Base-by-base conservation (phyloP, 2,888 invertebrate species). In the Caenorhabditis doughertyi region DNA sequence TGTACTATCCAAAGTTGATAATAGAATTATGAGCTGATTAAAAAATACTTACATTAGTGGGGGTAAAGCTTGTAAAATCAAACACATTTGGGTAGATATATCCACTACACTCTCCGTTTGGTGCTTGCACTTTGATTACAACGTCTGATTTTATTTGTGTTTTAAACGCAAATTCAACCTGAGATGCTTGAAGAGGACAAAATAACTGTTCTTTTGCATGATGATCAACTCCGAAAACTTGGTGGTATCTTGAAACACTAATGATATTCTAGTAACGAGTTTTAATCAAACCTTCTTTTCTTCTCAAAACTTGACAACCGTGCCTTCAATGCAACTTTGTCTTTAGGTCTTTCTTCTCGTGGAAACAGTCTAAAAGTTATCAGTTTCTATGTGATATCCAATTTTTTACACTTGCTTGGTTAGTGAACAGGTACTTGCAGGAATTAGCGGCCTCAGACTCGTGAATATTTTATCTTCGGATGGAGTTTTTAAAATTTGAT, bases 171-270 rank as follows among this genome's bases (percentile, higher is more conserved):
- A 85, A 62, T 53, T 85, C 85, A 1, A 85, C 81, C 60, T 85
- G 85, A 23, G 81, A 79, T 9, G 85, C 85, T 74, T 85, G 85
- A n/a, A 84, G 73, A 3, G 85, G 85, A 53, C 85, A 85, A 68
- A 85, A 85, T 3, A 85, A 58, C 53, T 84, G 84, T 47, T 82
- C 80, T 44, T 84, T 84, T 1, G 84, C 84, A 39, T 85, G 84
- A 60, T 85, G 84, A 25, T 70, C 82, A 5, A 65, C 76, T 25
- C 84, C 82, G 39, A 85, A 84, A 3, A 77, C 47, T 18, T 84
- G 80, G 16, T 84, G 80, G n/a, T 73, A 82, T 25, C 85, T 13
- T 56, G 56, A 9, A n/a, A n/a, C n/a, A n/a, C 16, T 9, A 21
- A 9, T 49, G 13, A 42, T 5, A 39, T 55, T 29, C 55, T 16